Percentiles rank a stretch among this genome's conserved stretches.
Evolutionary conservation across 2,113 vertebrate species (phyloP).

Genomic region (Hippocampus guttulatus): DNA sequence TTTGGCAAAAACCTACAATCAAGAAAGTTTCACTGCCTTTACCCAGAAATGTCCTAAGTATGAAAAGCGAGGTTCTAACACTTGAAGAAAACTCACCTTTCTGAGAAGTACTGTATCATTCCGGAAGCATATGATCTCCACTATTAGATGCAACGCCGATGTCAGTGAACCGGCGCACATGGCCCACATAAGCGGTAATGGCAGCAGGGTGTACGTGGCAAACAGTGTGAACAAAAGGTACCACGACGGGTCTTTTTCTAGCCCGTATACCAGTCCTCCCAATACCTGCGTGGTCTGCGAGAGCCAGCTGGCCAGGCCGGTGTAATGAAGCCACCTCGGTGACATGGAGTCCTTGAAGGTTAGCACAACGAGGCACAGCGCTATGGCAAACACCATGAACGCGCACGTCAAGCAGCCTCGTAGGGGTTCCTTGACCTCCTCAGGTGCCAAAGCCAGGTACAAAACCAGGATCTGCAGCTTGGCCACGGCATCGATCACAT

Average conservation of each 20-base stretch:
- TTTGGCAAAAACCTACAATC: constrained; percentile 81
- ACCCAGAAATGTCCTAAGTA: neutral
- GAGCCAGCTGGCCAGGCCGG: constrained; percentile 71
- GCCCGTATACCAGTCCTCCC: constrained; percentile 65
- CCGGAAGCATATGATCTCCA: constrained; percentile 51
- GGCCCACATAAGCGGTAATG: constrained; percentile 73
- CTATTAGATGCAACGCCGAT: constrained; percentile 61
- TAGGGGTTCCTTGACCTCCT: constrained; percentile 36
- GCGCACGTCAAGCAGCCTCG: constrained; percentile 56
- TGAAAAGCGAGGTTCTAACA: neutral
- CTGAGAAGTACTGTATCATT: constrained; percentile 53
- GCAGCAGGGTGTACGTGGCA: constrained; percentile 74
- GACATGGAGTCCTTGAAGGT: constrained; percentile 66
- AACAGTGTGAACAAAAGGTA: constrained; percentile 74
- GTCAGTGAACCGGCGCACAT: constrained; percentile 70
- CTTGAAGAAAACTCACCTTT: constrained; percentile 55
- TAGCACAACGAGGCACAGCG: constrained; percentile 62
- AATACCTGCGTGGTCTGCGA: constrained; percentile 71
- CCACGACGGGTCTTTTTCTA: constrained; percentile 73
- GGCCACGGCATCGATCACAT: constrained; percentile 66
- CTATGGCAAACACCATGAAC: constrained; percentile 60
- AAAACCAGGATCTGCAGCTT: constrained; percentile 69
- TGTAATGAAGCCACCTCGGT: constrained; percentile 66
- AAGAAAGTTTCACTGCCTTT: neutral
- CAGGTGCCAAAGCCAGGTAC: constrained; percentile 61